Evolutionary conservation across 2,797 vertebrate genomes (phyloP), one percentile per base, ranked within the genome.

Genomic region (Cyprinella venusta): DNA sequence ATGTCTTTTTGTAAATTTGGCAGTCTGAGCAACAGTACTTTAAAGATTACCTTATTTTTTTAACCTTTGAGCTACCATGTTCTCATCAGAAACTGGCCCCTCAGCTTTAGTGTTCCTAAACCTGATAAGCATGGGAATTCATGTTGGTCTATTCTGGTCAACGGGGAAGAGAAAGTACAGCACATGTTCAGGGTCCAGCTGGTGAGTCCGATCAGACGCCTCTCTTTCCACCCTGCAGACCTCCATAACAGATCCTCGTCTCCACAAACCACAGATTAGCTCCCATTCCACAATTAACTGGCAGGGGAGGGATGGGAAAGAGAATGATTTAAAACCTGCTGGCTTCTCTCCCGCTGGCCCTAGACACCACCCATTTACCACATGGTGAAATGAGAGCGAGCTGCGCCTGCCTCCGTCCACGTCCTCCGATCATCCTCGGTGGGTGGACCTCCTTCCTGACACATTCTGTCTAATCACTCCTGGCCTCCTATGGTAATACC

Each of bases 391-490:
- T 6, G 38, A 81, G 74, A 65, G 33, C 16, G 0, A 2, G 12
- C 52, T 65, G 45, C 2, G 52, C 45, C 33, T 63, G 36, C 24
- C 50, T 59, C 63, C 19, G 52, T 67, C 19, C 26, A n/a, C 1
- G 0, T 59, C 19, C 76, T 63, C 65, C 30, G 21, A 67, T 80
- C 33, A 45, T 83, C 67, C 40, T 76, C 45, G 76, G 76, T 72
- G 80, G 85, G 64, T 38, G 36, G 78, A 64, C 72, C 81, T 69
- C 50, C 77, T 36, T 78, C 45, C 36, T 79, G 7, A 30, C 59
- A 71, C 67, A 65, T 82, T 81, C 33, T 48, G 45, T 68, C 13
- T 82, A 83, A 80, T 83, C 83, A 83, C 40, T 36, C 13, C 69
- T 61, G 42, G 21, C 76, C 70, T 24, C 76, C 76, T 74, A 50